These are phyloP conservation scores for Microctenopoma steveboyesi DNA, from an alignment of 2,797 vertebrate genomes.

Conservation along the genomic window DNA sequence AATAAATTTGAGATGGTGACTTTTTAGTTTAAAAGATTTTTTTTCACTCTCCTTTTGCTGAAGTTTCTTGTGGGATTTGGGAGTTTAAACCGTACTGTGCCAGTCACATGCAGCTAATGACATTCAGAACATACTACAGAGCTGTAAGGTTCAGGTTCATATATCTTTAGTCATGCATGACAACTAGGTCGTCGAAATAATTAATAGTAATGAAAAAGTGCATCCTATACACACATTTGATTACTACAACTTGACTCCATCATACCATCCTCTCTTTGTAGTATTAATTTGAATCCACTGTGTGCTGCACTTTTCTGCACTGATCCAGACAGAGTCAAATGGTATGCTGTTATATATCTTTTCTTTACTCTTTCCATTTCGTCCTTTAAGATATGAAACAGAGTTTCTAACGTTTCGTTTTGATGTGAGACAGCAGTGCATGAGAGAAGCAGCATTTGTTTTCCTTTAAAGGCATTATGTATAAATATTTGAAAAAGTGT, in stretches of 20 bases:
- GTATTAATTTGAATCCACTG: constrained; percentile 7
- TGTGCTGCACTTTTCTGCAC: constrained; percentile 52
- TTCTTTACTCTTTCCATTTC: constrained; percentile 16
- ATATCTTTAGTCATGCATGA: constrained; percentile 18
- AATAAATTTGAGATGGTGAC: neutral
- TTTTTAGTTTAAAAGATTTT: neutral
- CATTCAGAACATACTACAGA: constrained; percentile 29
- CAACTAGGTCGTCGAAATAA: constrained; percentile 16
- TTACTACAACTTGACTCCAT: constrained; percentile 4
- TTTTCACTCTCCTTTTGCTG: constrained; percentile 15
- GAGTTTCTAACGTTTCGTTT: neutral
- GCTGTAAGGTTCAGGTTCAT: constrained; percentile 46
- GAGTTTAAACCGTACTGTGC: constrained; percentile 21
- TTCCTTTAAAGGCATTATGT: constrained; percentile 49
- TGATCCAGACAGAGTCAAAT: constrained; percentile 31
- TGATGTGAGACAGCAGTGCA: neutral
- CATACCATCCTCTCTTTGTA: constrained; percentile 33
- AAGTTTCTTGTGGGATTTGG: constrained; percentile 12
- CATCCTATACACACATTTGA: constrained; percentile 18
- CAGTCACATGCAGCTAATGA: constrained; percentile 12
- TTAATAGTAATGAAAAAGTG: constrained; percentile 11
- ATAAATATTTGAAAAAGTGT: constrained; percentile 42
- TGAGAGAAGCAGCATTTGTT: constrained; percentile 24
- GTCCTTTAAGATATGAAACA: constrained; percentile 9
- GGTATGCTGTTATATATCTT: constrained; percentile 39